Evolutionary conservation across 2,797 vertebrate species (phyloP).

Genomic region (Esox lucius): DNA sequence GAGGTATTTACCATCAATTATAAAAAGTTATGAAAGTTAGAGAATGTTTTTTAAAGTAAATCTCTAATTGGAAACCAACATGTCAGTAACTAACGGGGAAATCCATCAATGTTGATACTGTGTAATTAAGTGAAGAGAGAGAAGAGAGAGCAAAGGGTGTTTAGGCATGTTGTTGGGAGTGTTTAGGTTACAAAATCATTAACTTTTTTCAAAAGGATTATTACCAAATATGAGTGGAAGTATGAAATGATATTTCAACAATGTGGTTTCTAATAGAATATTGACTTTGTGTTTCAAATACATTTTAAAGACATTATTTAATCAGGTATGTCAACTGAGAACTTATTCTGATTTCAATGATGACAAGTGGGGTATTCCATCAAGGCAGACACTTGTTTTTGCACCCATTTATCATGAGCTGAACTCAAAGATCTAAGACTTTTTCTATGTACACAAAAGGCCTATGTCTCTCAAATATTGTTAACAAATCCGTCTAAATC

Average conservation of each 20-base stretch:
- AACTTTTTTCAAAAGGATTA: slow-evolving; percentile 45
- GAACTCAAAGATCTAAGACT: no score
- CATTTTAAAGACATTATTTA: no score
- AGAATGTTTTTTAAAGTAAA: neutral
- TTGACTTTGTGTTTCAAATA: slow-evolving; percentile 14
- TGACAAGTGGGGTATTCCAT: no score
- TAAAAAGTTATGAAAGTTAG: neutral
- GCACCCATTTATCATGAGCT: no score
- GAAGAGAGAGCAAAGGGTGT: slow-evolving; percentile 21
- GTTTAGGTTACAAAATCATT: slow-evolving; percentile 58
- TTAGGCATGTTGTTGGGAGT: neutral
- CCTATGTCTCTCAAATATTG: no score
- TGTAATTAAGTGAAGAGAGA: neutral
- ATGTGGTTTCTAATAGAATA: neutral
- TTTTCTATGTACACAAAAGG: no score
- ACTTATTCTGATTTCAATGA: no score
- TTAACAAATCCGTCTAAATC: no score
- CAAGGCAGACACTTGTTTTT: no score
- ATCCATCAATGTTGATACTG: neutral
- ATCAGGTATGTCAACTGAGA: no score
- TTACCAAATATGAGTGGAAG: slow-evolving; percentile 40
- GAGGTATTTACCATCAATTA: neutral
- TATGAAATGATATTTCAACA: slow-evolving; percentile 19
- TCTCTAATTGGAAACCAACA: neutral
- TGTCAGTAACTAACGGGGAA: no score